Evolutionary conservation across 2,888 invertebrate genomes (phyloP).

Genomic region (Dryococelus australis): DNA sequence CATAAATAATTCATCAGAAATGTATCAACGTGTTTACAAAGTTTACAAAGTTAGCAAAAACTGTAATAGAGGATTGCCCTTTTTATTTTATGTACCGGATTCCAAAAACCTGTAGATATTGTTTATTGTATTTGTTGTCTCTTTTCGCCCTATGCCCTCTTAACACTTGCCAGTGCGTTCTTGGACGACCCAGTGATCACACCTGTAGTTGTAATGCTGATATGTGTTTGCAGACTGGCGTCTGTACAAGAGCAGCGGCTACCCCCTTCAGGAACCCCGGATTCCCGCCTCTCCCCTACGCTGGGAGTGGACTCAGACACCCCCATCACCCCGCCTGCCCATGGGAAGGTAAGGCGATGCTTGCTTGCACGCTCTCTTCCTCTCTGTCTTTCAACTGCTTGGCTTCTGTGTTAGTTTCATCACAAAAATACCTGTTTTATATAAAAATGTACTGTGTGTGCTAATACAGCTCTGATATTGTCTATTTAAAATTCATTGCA

Average conservation of each 20-base stretch:
- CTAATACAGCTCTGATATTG: background rate
- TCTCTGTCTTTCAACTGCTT: constrained; percentile 36
- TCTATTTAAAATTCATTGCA: too few species aligned
- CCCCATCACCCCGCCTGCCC: constrained; percentile 63
- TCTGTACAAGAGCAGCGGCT: constrained; percentile 95
- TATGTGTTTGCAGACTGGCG: constrained; percentile 75
- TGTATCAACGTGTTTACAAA: too few species aligned
- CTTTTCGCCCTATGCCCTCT: too few species aligned
- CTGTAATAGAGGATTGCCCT: too few species aligned
- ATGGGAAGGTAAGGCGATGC: constrained; percentile 76
- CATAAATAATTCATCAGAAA: too few species aligned
- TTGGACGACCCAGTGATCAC: too few species aligned
- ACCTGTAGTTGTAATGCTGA: background rate
- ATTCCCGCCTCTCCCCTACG: constrained; percentile 70
- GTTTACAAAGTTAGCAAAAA: too few species aligned
- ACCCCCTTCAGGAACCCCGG: constrained; percentile 63
- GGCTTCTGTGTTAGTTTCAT: constrained; percentile 20
- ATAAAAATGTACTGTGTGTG: constrained; percentile 20
- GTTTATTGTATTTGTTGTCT: too few species aligned
- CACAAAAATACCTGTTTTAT: constrained; percentile 6
- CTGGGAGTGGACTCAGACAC: constrained; percentile 58
- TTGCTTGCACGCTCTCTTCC: constrained; percentile 51
- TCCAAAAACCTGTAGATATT: too few species aligned
- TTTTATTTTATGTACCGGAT: too few species aligned
- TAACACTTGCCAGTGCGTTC: too few species aligned